A percentile compares a stretch with the other conserved stretches of the same genome.
Evolutionary conservation across 2,888 invertebrate genomes (phyloP).

Genomic region (Venusia cambrica): DNA sequence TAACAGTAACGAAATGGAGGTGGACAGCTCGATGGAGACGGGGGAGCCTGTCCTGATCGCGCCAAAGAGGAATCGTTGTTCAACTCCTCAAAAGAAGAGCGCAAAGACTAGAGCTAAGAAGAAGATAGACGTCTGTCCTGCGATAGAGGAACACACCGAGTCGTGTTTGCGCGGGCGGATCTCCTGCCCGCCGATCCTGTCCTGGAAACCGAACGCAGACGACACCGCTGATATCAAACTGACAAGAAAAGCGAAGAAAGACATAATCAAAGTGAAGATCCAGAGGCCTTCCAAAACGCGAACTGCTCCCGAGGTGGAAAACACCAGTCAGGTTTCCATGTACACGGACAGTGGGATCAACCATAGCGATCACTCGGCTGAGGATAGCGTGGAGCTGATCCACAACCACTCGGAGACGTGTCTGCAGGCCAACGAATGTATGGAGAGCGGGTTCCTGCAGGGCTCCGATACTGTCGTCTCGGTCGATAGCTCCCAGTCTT

Average conservation of each 20-base stretch:
- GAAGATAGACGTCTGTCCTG: constrained; percentile 40
- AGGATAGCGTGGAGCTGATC: constrained; percentile 59
- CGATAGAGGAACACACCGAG: constrained; percentile 55
- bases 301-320: constrained; percentile 16
- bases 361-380: constrained; percentile 40
- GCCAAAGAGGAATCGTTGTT: constrained; percentile 45
- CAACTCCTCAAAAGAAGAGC: constrained; percentile 50
- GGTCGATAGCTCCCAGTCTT: constrained; percentile 38
- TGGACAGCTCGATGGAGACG: constrained; percentile 27
- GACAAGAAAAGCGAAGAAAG: constrained; percentile 51
- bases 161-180: constrained; percentile 47
- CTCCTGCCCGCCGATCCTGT: constrained; percentile 56
- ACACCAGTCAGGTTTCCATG: constrained; percentile 34
- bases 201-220: constrained; percentile 27
- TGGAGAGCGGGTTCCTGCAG: constrained; percentile 52
- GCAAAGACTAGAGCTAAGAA: constrained; percentile 35
- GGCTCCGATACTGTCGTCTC: constrained; percentile 48
- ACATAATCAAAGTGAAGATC: constrained; percentile 70
- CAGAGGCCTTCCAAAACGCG: constrained; percentile 48
- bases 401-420: constrained; percentile 74
- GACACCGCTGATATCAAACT: constrained; percentile 26
- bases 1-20: constrained; percentile 32
- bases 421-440: constrained; percentile 58
- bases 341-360: constrained; percentile 55
- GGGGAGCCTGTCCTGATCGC: too few relatives aligned